Conservation (phyloP, 2,113 vertebrate genomes). For the Festucalex cinctus region DNA sequence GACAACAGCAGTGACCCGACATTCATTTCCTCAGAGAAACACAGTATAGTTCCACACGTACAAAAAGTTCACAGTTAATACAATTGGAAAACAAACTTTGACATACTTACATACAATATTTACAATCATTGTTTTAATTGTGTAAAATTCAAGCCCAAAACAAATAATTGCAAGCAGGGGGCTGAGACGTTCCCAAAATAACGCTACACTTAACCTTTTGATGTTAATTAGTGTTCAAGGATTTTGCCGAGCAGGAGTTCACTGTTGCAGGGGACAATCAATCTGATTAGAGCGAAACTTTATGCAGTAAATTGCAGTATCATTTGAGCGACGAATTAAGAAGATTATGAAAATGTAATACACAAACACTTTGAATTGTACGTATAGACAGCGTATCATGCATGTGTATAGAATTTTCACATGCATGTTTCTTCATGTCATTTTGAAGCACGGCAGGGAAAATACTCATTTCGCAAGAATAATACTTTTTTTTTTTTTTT, state of each 20-base stretch:
- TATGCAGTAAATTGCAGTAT: not conserved
- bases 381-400: conserved; percentile 20
- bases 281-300: conserved; percentile 4
- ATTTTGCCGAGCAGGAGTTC: not conserved
- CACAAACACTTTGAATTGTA: conserved; percentile 8
- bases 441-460: not conserved
- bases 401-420: conserved; percentile 5
- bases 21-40: not conserved
- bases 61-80: conserved; percentile 11
- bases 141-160: not conserved
- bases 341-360: not conserved
- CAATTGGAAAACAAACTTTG: conserved; percentile 9
- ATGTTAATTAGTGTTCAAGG: conserved; percentile 9
- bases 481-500: no score
- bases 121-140: conserved; percentile 14
- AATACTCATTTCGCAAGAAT: not conserved
- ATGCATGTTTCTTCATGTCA: conserved; percentile 9
- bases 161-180: not conserved
- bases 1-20: not conserved
- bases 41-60: not conserved
- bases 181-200: not conserved
- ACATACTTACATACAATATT: conserved; percentile 14
- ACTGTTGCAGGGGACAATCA: not conserved
- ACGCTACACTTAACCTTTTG: not conserved
- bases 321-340: not conserved